A percentile compares a stretch with the other conserved stretches of the same genome.
Evolutionary conservation across 2,888 invertebrate species (phyloP).

Genomic region (Atherix ibis): DNA sequence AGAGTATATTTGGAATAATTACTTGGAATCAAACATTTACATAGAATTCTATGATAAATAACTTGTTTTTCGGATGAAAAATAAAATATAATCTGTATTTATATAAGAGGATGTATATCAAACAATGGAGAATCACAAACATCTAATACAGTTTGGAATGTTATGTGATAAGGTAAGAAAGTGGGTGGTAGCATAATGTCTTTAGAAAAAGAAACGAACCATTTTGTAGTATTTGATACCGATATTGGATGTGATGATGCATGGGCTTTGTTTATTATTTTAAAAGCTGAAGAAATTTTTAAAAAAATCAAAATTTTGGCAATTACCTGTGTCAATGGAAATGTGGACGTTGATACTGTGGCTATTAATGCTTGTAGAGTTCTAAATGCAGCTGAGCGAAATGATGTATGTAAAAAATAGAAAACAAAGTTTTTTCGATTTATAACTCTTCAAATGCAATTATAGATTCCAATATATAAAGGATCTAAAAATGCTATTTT

Average conservation of each 20-base stretch:
- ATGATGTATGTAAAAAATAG: conserved; percentile 39
- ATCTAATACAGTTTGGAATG: too few relatives aligned
- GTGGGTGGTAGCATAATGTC: too few relatives aligned
- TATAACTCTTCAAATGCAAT: too few relatives aligned
- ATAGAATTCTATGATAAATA: too few relatives aligned
- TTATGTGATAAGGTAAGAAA: too few relatives aligned
- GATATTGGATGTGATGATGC: conserved; percentile 52
- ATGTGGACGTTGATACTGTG: conserved; percentile 52
- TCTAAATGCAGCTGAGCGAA: conserved; percentile 39
- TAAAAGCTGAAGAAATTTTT: conserved; percentile 28
- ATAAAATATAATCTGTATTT: too few relatives aligned
- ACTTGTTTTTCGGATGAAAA: too few relatives aligned
- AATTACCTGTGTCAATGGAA: conserved; percentile 61
- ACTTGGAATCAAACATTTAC: too few relatives aligned
- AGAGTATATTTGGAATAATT: too few relatives aligned
- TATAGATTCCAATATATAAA: conserved; percentile 52
- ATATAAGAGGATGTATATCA: too few relatives aligned
- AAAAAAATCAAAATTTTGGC: conserved; percentile 36
- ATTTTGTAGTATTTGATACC: conserved; percentile 39
- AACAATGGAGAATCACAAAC: too few relatives aligned
- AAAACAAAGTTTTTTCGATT: neutral
- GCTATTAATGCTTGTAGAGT: conserved; percentile 52
- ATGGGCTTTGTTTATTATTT: conserved; percentile 40
- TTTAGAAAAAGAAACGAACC: too few relatives aligned
- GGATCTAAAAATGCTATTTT: conserved; percentile 41